A percentile compares a stretch with the other conserved stretches of the same genome.
phyloP scores from a whole-genome alignment of 2,888 invertebrate genomes.

The Heterodera filipjevi region DNA sequence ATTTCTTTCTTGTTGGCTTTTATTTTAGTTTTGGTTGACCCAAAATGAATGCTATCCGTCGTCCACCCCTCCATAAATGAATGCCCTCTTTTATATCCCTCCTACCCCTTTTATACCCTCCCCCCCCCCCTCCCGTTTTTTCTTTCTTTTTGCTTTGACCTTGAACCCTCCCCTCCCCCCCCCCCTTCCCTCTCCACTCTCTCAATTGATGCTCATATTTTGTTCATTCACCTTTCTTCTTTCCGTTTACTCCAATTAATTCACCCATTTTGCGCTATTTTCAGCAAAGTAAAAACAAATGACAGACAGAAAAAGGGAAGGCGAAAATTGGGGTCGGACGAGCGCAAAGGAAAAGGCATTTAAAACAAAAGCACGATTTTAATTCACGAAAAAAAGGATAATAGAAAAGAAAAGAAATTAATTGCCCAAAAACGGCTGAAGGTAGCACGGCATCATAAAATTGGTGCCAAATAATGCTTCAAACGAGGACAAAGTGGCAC shows the following conservation, averaged over 20 bases:
- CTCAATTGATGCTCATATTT: too few relatives aligned
- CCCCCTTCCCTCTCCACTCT: not conserved
- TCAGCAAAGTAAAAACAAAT: not conserved
- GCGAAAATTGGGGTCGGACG: not conserved
- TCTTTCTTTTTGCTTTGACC: not conserved
- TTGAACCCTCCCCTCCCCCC: not conserved
- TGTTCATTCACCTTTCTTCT: not conserved
- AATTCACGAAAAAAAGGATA: not conserved
- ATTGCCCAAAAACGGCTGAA: not conserved
- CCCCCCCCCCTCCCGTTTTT: not conserved
- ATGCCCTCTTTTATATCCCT: too few relatives aligned
- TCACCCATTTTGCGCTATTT: conserved; percentile 6
- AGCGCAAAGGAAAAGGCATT: not conserved
- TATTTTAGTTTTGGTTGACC: not conserved
- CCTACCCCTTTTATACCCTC: too few relatives aligned
- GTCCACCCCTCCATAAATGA: too few relatives aligned
- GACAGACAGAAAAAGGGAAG: not conserved
- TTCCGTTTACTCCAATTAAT: not conserved
- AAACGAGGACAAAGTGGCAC: conserved; percentile 13
- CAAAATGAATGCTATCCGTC: too few relatives aligned
- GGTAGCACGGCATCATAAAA: conserved; percentile 26
- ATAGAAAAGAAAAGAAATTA: not conserved
- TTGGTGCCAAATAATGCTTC: not conserved
- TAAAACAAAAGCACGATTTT: not conserved
- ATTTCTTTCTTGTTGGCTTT: too few relatives aligned